These are phyloP conservation scores for Neolamprologus caudopunctatus DNA, from an alignment of 2,113 vertebrate species.

Conservation along the genomic window DNA sequence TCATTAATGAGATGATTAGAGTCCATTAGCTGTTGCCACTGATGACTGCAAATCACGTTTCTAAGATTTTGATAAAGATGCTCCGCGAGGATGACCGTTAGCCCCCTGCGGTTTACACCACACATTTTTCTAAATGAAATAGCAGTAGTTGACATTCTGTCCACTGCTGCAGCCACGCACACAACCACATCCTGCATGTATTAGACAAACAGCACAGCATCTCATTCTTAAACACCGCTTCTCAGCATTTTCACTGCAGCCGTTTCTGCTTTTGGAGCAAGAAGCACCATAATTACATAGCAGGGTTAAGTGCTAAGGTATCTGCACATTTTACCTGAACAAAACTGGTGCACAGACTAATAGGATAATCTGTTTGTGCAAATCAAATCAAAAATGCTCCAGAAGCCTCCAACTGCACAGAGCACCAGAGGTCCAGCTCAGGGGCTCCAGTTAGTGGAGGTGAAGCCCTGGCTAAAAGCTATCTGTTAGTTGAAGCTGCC, in stretches of 20 bases:
- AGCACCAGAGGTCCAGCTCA: not conserved
- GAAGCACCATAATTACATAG: not conserved
- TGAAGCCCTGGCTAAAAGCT: fast-evolving
- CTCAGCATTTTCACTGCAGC: not conserved
- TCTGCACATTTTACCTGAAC: not conserved
- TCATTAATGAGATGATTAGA: not conserved
- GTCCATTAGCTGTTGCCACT: not conserved
- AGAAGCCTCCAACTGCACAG: not conserved
- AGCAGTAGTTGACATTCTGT: not conserved
- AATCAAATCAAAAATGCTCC: not conserved
- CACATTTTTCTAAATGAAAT: not conserved
- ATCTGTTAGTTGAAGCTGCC: too few species aligned
- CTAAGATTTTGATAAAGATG: fast-evolving
- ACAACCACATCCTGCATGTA: not conserved
- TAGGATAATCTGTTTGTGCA: not conserved
- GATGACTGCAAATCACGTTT: fast-evolving
- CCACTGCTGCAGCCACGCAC: not conserved
- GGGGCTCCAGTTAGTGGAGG: not conserved
- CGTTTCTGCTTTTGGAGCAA: not conserved
- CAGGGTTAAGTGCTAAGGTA: not conserved
- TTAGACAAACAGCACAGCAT: not conserved
- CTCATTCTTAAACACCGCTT: not conserved
- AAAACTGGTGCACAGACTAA: fast-evolving
- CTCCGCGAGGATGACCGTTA: not conserved
- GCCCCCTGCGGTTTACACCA: not conserved